Evolutionary conservation across 2,888 invertebrate species (phyloP).

Genomic region (Netelia fuscicornis): DNA sequence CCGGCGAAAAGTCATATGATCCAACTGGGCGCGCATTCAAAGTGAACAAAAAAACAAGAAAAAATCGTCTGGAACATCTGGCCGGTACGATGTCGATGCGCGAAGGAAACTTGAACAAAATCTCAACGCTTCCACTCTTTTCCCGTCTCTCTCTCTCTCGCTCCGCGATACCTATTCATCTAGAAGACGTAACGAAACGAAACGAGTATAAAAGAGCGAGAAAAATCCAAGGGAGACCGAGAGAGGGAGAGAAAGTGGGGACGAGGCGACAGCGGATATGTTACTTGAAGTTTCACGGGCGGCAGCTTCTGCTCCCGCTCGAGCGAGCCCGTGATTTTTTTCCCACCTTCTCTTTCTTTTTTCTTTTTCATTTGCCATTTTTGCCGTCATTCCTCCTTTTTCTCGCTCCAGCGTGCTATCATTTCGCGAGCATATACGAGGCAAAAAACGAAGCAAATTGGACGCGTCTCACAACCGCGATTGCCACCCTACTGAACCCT

Average conservation of each 20-base stretch:
- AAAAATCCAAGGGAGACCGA: slow-evolving; percentile 20
- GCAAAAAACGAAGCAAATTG: slow-evolving; percentile 61
- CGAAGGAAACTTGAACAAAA: slow-evolving; percentile 62
- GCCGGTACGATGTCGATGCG: slow-evolving; percentile 59
- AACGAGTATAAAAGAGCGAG: slow-evolving; percentile 60
- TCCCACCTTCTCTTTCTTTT: not conserved
- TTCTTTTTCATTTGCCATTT: slow-evolving; percentile 10
- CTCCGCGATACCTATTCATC: slow-evolving; percentile 7
- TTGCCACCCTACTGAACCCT: slow-evolving; percentile 34
- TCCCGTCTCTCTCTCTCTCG: slow-evolving; percentile 19
- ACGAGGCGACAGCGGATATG: slow-evolving; percentile 29
- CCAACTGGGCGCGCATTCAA: slow-evolving; percentile 42
- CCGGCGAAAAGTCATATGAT: slow-evolving; percentile 48
- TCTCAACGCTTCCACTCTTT: slow-evolving; percentile 35
- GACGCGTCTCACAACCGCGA: slow-evolving; percentile 54
- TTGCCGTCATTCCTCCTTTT: slow-evolving; percentile 4
- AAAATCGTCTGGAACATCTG: slow-evolving; percentile 60
- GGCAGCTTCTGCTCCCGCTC: slow-evolving; percentile 56
- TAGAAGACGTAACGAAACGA: slow-evolving; percentile 31
- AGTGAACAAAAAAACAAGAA: slow-evolving; percentile 15
- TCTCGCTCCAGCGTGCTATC: slow-evolving; percentile 22
- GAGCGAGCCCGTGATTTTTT: slow-evolving; percentile 12
- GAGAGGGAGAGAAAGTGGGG: slow-evolving; percentile 1
- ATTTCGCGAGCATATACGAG: slow-evolving; percentile 15
- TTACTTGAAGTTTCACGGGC: slow-evolving; percentile 54